A percentile compares a stretch with the other conserved stretches of the same genome.
Conservation (phyloP, 2,797 vertebrate genomes). For the Erethizon dorsatum region DNA sequence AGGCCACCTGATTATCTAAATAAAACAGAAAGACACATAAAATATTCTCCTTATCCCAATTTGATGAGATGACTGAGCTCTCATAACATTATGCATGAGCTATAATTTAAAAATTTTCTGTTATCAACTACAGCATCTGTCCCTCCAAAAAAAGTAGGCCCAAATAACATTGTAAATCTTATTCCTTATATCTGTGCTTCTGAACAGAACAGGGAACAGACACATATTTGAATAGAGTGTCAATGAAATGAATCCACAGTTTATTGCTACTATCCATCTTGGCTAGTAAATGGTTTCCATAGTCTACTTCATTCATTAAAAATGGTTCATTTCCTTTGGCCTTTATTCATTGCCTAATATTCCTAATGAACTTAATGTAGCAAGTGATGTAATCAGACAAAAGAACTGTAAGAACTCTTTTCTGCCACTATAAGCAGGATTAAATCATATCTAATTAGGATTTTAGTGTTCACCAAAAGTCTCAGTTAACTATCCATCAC, state of each 20-base stretch:
- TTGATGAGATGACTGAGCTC: constrained; percentile 55
- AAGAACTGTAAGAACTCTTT: constrained; percentile 89
- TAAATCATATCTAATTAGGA: constrained; percentile 87
- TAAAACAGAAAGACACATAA: constrained; percentile 61
- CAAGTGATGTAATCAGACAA: constrained; percentile 95
- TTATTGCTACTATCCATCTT: constrained; percentile 87
- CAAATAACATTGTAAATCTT: constrained; percentile 59
- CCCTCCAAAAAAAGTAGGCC: not conserved
- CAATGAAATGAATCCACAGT: constrained; percentile 69
- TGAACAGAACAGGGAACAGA: constrained; percentile 55
- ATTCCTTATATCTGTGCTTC: constrained; percentile 14
- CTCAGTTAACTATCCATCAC: constrained; percentile 81
- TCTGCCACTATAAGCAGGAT: constrained; percentile 87
- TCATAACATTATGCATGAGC: constrained; percentile 67
- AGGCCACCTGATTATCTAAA: constrained; percentile 64
- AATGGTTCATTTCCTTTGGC: constrained; percentile 92
- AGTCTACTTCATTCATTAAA: constrained; percentile 90
- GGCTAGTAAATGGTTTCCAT: constrained; percentile 87
- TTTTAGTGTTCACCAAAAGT: constrained; percentile 80
- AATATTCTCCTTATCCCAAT: not conserved
- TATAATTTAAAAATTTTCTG: constrained; percentile 54
- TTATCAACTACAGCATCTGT: not conserved
- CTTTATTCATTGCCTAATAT: constrained; percentile 90
- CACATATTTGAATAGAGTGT: constrained; percentile 52
- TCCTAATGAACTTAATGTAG: constrained; percentile 93